These are phyloP conservation scores for Heterotilapia buettikoferi DNA, from an alignment of 2,113 vertebrate species.

Conservation along the genomic window DNA sequence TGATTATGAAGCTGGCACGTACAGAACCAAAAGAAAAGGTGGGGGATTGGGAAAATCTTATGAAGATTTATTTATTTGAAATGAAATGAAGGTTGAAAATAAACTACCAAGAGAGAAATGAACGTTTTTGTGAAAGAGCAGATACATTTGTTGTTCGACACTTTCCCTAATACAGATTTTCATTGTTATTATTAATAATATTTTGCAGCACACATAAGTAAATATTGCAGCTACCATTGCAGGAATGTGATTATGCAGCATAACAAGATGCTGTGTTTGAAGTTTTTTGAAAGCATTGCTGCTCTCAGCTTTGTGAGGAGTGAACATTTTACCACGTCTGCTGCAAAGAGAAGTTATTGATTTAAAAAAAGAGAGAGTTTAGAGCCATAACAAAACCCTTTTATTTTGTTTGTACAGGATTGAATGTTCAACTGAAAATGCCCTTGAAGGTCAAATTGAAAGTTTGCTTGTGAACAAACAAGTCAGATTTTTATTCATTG, in stretches of 20 bases:
- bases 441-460: background rate
- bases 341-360: background rate
- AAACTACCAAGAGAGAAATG: background rate
- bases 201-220: background rate
- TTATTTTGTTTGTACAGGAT: background rate
- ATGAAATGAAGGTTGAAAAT: background rate
- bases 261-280: background rate
- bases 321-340: background rate
- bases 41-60: background rate
- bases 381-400: background rate
- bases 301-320: background rate
- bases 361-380: background rate
- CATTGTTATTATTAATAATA: background rate
- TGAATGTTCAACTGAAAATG: background rate
- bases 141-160: background rate
- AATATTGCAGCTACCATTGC: background rate
- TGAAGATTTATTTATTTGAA: background rate
- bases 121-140: background rate
- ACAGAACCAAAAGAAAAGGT: background rate
- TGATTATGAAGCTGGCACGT: background rate
- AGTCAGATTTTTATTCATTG: background rate
- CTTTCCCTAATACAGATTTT: background rate
- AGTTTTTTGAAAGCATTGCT: background rate
- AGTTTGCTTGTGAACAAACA: background rate
- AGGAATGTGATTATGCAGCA: background rate